Conservation (phyloP, 2,888 invertebrate species). For the Diaprepes abbreviatus region DNA sequence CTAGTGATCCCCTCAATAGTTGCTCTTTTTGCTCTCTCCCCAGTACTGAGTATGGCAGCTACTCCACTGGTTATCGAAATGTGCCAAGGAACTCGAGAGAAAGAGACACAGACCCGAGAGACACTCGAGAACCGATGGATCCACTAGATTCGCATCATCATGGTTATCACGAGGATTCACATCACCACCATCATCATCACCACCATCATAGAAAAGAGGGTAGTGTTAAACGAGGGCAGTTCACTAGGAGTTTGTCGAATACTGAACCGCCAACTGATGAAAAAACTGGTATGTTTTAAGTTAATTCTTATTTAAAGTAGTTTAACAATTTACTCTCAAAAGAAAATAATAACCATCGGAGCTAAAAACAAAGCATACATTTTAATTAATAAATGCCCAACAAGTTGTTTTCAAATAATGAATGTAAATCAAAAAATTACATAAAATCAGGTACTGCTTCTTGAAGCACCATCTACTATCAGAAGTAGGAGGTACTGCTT, state of each 20-base stretch:
- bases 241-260: conserved; percentile 86
- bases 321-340: too few relatives aligned
- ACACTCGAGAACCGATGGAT: conserved; percentile 58
- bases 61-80: conserved; percentile 55
- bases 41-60: conserved; percentile 61
- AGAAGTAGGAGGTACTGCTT: too few relatives aligned
- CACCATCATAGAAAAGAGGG: conserved; percentile 69
- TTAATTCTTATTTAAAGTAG: too few relatives aligned
- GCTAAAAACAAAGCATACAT: too few relatives aligned
- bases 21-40: conserved; percentile 20
- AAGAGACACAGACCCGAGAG: conserved; percentile 22
- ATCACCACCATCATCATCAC: conserved; percentile 58
- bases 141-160: conserved; percentile 56
- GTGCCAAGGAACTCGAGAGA: conserved; percentile 53
- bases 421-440: too few relatives aligned
- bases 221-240: conserved; percentile 74
- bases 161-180: conserved; percentile 66
- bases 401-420: too few relatives aligned
- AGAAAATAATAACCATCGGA: too few relatives aligned
- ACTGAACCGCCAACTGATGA: conserved; percentile 87
- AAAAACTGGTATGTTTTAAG: conserved; percentile 75
- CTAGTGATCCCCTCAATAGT: conserved; percentile 29
- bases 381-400: too few relatives aligned
- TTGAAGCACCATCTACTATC: too few relatives aligned
- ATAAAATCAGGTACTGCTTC: too few relatives aligned